These are phyloP conservation scores for Palloptera scutellata DNA, from an alignment of 2,888 invertebrate species.

Conservation along the genomic window DNA sequence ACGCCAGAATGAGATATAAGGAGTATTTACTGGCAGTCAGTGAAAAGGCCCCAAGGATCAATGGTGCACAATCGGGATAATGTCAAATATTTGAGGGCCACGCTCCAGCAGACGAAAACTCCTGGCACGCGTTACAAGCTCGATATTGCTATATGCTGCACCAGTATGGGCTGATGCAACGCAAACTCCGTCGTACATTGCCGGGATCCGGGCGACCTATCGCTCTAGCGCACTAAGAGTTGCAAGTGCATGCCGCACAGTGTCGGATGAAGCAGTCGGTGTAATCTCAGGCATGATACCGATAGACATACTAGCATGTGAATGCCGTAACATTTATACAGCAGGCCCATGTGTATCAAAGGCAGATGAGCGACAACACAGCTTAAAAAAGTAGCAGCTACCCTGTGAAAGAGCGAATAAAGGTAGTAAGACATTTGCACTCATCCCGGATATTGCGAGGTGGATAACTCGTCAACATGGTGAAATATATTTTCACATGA, in stretches of 20 bases:
- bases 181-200: not conserved
- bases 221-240: constrained; percentile 12
- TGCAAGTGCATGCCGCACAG: constrained; percentile 9
- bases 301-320: constrained; percentile 4
- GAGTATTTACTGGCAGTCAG: not conserved
- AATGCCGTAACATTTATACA: not conserved
- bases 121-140: constrained; percentile 4
- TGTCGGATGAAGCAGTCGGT: constrained; percentile 3
- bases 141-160: constrained; percentile 17
- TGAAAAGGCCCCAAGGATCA: not conserved
- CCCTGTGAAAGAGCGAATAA: not conserved
- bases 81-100: constrained; percentile 11
- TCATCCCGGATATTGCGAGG: too few relatives aligned
- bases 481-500: too few relatives aligned
- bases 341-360: not conserved
- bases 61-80: constrained; percentile 11
- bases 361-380: not conserved
- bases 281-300: constrained; percentile 5
- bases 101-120: constrained; percentile 10
- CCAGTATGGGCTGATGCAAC: constrained; percentile 21
- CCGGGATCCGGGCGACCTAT: not conserved
- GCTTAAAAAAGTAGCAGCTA: not conserved
- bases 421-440: too few relatives aligned
- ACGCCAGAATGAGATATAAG: not conserved
- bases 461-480: too few relatives aligned